Conservation (phyloP, 2,113 vertebrate species). For the Poecile atricapillus region DNA sequence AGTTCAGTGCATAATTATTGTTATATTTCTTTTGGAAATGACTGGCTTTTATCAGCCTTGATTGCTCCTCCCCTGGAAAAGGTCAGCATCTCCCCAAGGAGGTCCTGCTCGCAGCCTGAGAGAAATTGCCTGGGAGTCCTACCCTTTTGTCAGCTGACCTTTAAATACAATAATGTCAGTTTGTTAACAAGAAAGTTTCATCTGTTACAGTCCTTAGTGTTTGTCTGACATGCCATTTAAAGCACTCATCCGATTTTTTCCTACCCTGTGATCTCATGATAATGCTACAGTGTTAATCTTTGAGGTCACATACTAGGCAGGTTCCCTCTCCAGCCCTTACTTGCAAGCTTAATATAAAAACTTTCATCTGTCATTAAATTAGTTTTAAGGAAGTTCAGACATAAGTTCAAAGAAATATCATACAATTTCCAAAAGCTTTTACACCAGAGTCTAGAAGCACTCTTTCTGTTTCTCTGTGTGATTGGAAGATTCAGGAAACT, state of each 20-base stretch:
- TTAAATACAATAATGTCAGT: constrained; percentile 56
- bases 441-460: not conserved
- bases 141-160: constrained; percentile 61
- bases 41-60: constrained; percentile 51
- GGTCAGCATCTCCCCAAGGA: constrained; percentile 29
- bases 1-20: constrained; percentile 40
- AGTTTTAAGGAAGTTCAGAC: not conserved
- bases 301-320: not conserved
- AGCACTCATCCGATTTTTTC: not conserved
- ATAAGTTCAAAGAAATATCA: not conserved
- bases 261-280: not conserved
- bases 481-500: not conserved
- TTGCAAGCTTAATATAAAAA: not conserved
- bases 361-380: not conserved
- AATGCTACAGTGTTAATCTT: not conserved
- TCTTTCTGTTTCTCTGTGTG: not conserved
- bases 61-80: constrained; percentile 52
- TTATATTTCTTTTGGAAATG: constrained; percentile 18
- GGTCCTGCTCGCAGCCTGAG: not conserved
- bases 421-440: not conserved
- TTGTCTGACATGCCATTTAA: constrained; percentile 48
- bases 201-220: constrained; percentile 39
- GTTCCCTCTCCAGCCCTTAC: not conserved
- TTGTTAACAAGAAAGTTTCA: constrained; percentile 57
- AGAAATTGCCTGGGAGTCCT: constrained; percentile 21